A percentile compares a stretch with the other conserved stretches of the same genome.
These are phyloP conservation scores for Leptatherina wallacei DNA, from an alignment of 2,797 vertebrate species.

Conservation along the genomic window DNA sequence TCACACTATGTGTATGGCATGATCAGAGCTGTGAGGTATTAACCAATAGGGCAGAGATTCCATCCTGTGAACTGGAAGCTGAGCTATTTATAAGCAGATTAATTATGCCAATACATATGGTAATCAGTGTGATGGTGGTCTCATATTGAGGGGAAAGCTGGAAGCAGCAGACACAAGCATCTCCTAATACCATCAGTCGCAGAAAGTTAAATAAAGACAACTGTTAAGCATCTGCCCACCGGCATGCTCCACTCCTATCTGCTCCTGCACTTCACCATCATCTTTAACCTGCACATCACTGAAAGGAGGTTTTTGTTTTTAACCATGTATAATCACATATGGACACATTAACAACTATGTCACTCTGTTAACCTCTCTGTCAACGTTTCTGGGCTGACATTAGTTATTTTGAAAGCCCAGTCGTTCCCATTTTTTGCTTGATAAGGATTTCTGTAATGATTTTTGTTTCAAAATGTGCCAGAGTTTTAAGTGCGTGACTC, in stretches of 20 bases:
- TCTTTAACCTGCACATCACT: background rate
- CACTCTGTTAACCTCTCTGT: background rate
- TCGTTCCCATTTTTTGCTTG: background rate
- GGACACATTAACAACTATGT: background rate
- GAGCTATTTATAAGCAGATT: slow-evolving; percentile 75
- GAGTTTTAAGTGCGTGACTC: background rate
- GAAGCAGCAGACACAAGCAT: slow-evolving; percentile 23
- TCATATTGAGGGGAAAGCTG: slow-evolving; percentile 41
- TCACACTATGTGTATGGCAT: slow-evolving; percentile 11
- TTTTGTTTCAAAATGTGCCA: background rate
- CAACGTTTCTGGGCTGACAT: background rate
- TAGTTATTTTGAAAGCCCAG: background rate
- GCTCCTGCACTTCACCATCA: background rate
- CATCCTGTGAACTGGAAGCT: slow-evolving; percentile 52
- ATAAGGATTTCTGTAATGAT: too few relatives aligned
- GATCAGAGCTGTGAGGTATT: slow-evolving; percentile 52
- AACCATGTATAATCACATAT: background rate
- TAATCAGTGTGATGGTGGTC: slow-evolving; percentile 64
- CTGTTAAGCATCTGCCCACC: background rate
- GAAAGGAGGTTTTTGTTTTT: background rate
- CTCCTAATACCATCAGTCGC: slow-evolving; percentile 1
- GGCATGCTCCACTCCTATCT: background rate
- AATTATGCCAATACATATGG: slow-evolving; percentile 77
- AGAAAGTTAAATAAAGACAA: slow-evolving; percentile 16
- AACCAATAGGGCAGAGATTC: slow-evolving; percentile 59